These are phyloP conservation scores for Noctilio leporinus DNA, from an alignment of 2,113 vertebrate species.

Conservation along the genomic window DNA sequence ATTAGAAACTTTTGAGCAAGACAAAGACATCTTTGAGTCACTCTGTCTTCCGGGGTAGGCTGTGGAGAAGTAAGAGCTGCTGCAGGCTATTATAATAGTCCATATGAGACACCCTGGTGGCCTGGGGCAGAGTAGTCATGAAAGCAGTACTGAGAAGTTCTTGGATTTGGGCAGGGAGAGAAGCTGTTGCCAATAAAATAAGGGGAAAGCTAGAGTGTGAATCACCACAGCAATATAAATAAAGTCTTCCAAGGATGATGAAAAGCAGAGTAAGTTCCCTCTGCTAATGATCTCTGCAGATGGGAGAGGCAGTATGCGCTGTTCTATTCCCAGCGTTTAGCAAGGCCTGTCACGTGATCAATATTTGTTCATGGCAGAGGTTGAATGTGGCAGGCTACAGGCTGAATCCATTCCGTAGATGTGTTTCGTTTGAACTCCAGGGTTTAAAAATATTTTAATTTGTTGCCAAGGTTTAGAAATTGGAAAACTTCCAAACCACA, in stretches of 20 bases:
- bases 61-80: neutral
- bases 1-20: neutral
- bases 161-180: neutral
- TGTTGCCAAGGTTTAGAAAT: neutral
- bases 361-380: neutral
- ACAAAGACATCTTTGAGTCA: neutral
- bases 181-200: neutral
- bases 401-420: neutral
- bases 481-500: neutral
- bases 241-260: neutral
- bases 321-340: neutral
- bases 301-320: neutral
- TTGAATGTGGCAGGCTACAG: neutral
- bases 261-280: neutral
- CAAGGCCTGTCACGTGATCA: rapidly evolving
- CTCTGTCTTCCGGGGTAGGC: neutral
- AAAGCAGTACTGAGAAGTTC: neutral
- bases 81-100: neutral
- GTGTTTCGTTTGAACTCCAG: neutral
- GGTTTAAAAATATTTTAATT: neutral
- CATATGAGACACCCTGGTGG: rapidly evolving
- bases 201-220: neutral
- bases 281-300: neutral
- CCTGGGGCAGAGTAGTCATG: neutral
- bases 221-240: neutral